Evolutionary conservation across 2,797 vertebrate species (phyloP), one percentile per base, ranked within the genome.

Genomic region (Anolis apletophallus): DNA sequence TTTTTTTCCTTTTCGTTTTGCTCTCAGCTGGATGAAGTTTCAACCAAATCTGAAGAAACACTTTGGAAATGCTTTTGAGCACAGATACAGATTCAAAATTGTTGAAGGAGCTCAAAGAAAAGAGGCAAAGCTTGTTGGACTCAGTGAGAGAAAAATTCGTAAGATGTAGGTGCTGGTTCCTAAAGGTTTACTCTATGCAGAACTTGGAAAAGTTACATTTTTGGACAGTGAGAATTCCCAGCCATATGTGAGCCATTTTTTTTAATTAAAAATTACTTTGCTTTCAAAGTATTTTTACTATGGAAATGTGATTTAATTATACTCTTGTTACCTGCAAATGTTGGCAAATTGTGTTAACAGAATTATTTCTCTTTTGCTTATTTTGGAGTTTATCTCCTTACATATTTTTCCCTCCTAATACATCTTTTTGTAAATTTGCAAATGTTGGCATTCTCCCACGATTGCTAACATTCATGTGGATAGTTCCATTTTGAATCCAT

Each of bases 1-100:
- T 26, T 29, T 5, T 9, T 14, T 14, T 7, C 32, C n/a, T 71
- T 85, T 84, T 23, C 34, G 2, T 36, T 40, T 17, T 21, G 73
- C 84, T 86, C 88, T 72, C 87, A 88, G 74, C 40, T 5, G 19
- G 61, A 76, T 84, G 85, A 87, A 88, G 84, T 89, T 82, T 64
- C 61, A 89, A 78, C 46, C 2, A 5, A 52, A 75, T 50, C 23
- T 3, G 2, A 29, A 57, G 76, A 7, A 67, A 80, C 32, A 0
- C 3, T 10, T 2, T 16, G 26, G 26, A 8, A 75, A 64, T 55
- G 8, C 14, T 71, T 74, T 23, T 34, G 78, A 91, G 52, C 13
- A 0, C 81, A 52, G 79, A 81, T 81, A 80, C 52, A 77, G n/a
- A 68, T 1, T 5, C 57, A 84, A 83, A 80, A 1, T 34, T 81